phyloP scores from a whole-genome alignment of 2,888 invertebrate species.

The Dusona sp. region DNA sequence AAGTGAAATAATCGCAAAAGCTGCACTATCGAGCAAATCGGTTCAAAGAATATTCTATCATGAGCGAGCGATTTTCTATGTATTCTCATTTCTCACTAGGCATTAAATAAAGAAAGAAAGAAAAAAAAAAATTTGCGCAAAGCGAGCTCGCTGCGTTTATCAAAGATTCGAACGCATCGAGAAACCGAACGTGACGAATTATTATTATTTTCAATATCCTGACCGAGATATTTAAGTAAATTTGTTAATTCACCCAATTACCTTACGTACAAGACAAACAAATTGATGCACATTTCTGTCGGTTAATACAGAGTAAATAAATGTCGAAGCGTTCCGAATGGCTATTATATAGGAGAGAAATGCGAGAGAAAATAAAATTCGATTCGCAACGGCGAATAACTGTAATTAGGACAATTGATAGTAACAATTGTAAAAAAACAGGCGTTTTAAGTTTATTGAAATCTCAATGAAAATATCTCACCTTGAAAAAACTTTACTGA shows the following conservation, averaged over 20 bases:
- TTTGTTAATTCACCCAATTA: conserved; percentile 19
- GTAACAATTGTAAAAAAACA: conserved; percentile 57
- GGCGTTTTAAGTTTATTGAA: conserved; percentile 8
- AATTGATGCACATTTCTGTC: conserved; percentile 23
- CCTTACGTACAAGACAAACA: conserved; percentile 23
- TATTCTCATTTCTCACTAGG: conserved; percentile 24
- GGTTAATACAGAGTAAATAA: conserved; percentile 10
- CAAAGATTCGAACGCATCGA: conserved; percentile 41
- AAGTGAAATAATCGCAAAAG: conserved; percentile 35
- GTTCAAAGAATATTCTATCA: conserved; percentile 41
- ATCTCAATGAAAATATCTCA: conserved; percentile 82
- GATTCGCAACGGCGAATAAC: conserved; percentile 70
- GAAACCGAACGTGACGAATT: conserved; percentile 69
- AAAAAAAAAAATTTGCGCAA: conserved; percentile 44
- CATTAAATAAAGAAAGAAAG: conserved; percentile 14
- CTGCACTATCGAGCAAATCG: conserved; percentile 51
- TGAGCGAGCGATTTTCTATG: conserved; percentile 30
- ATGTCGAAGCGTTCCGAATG: conserved; percentile 41
- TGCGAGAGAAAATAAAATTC: conserved; percentile 36
- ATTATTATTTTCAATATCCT: conserved; percentile 27
- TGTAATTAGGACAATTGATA: conserved; percentile 57
- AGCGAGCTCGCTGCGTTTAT: conserved; percentile 47
- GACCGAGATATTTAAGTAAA: conserved; percentile 14
- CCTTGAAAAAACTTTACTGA: conserved; percentile 97
- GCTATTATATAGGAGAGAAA: conserved; percentile 40